phyloP scores from a whole-genome alignment of 2,797 vertebrate species.

The Argyrosomus regius region DNA sequence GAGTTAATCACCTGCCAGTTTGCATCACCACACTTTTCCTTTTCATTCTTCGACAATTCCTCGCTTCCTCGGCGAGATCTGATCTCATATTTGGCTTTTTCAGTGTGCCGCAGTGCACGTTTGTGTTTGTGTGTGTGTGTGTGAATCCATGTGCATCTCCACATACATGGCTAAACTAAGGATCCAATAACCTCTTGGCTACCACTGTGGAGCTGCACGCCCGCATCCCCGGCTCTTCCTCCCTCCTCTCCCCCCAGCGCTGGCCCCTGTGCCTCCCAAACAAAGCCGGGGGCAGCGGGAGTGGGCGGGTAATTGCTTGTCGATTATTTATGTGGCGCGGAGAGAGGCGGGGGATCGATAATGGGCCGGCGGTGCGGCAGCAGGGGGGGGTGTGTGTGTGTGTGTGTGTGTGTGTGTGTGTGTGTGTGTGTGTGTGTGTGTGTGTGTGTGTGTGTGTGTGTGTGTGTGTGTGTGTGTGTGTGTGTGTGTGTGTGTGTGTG shows the following conservation, averaged over 20 bases:
- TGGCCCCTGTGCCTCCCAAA: constrained; percentile 85
- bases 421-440: constrained; percentile 45
- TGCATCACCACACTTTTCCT: constrained; percentile 51
- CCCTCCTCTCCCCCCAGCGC: constrained; percentile 72
- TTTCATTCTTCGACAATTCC: constrained; percentile 13
- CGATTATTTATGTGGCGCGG: constrained; percentile 90
- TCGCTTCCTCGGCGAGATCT: constrained; percentile 35
- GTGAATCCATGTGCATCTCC: constrained; percentile 52
- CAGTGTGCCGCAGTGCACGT: constrained; percentile 30
- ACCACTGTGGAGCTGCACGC: constrained; percentile 74
- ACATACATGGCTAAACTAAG: constrained; percentile 69
- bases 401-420: constrained; percentile 37
- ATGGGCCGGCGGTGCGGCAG: constrained; percentile 83
- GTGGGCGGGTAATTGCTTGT: constrained; percentile 91
- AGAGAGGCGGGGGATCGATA: constrained; percentile 90
- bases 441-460: constrained; percentile 34
- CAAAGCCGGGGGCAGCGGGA: constrained; percentile 87
- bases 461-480: constrained; percentile 35
- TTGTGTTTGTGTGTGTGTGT: constrained; percentile 12
- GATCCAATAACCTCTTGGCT: constrained; percentile 78
- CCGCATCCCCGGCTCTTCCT: constrained; percentile 66
- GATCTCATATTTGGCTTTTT: constrained; percentile 55
- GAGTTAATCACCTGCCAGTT: constrained; percentile 74
- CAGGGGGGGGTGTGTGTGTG: constrained; percentile 49
- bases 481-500: constrained; percentile 37